These are phyloP conservation scores for Hoplostethus mediterraneus DNA, from an alignment of 2,797 vertebrate genomes.

Conservation along the genomic window DNA sequence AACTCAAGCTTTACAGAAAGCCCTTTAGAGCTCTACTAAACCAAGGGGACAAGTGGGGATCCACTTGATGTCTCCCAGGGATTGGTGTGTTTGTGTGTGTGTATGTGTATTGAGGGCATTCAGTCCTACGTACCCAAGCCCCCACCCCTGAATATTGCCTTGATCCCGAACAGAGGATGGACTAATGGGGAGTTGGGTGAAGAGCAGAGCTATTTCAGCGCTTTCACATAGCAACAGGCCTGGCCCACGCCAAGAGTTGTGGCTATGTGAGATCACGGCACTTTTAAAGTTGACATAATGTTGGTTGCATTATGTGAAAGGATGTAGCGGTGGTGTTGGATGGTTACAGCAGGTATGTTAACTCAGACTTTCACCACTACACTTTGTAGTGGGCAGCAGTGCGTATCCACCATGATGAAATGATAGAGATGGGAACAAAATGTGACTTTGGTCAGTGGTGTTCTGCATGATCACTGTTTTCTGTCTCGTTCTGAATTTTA, in stretches of 20 bases:
- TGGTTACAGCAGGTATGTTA: conserved; percentile 11
- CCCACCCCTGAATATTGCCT: conserved; percentile 22
- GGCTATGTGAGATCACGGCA: conserved; percentile 25
- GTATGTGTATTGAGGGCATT: conserved; percentile 24
- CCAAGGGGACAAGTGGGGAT: conserved; percentile 25
- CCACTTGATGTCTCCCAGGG: conserved; percentile 16
- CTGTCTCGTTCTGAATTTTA: conserved; percentile 31
- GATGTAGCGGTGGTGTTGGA: conserved; percentile 1
- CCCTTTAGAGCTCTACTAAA: conserved; percentile 27
- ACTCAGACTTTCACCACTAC: conserved; percentile 43
- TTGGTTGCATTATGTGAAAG: conserved; percentile 13
- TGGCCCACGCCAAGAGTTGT: conserved; percentile 9
- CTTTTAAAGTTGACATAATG: conserved; percentile 34
- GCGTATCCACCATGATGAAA: conserved; percentile 10
- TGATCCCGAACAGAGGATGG: conserved; percentile 24
- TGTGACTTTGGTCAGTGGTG: conserved; percentile 29
- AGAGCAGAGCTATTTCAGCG: conserved; percentile 10
- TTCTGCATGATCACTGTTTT: conserved; percentile 13
- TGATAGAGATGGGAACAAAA: conserved; percentile 16
- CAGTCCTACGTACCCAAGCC: neutral
- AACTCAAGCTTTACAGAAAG: conserved; percentile 11
- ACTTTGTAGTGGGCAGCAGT: conserved; percentile 17
- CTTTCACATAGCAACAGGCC: conserved; percentile 3
- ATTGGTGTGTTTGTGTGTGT: neutral
- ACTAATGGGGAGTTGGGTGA: conserved; percentile 7